phyloP scores from a whole-genome alignment of 2,888 invertebrate species.

The Lacanobia oleracea region DNA sequence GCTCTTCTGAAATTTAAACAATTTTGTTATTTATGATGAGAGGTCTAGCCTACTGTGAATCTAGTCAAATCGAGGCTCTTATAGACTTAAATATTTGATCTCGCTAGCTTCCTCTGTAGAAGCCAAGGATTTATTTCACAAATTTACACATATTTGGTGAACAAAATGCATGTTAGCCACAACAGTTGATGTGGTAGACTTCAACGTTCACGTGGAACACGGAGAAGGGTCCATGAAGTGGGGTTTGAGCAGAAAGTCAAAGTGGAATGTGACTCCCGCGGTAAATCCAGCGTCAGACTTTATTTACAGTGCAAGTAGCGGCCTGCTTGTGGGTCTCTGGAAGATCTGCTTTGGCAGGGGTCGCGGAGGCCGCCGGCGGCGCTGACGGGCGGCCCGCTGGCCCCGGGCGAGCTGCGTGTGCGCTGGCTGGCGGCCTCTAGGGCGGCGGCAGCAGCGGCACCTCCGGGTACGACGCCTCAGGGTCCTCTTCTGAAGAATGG shows the following conservation, averaged over 20 bases:
- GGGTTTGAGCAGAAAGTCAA: slow-evolving; percentile 52
- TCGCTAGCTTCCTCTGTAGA: slow-evolving; percentile 54
- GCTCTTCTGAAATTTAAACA: slow-evolving; percentile 33
- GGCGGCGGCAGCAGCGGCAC: slow-evolving; percentile 77
- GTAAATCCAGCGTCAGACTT: slow-evolving; percentile 31
- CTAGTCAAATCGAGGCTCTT: slow-evolving; percentile 45
- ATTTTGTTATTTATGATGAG: slow-evolving; percentile 40
- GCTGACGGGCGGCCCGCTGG: not conserved
- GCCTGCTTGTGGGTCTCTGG: slow-evolving; percentile 34
- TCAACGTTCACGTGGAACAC: slow-evolving; percentile 23
- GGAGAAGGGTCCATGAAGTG: slow-evolving; percentile 19
- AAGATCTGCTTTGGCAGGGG: slow-evolving; percentile 39
- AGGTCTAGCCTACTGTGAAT: slow-evolving; percentile 31
- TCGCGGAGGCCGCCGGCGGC: not conserved
- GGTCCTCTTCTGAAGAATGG: slow-evolving; percentile 87
- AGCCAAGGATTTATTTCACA: slow-evolving; percentile 46
- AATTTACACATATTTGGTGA: slow-evolving; percentile 56
- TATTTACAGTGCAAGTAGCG: slow-evolving; percentile 41
- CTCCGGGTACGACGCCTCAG: slow-evolving; percentile 79
- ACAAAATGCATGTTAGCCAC: slow-evolving; percentile 56
- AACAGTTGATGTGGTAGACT: slow-evolving; percentile 28
- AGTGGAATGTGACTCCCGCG: slow-evolving; percentile 50
- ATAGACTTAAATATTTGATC: slow-evolving; percentile 62
- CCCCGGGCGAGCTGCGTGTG: too few species aligned
- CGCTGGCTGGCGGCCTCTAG: slow-evolving; percentile 50